Evolutionary conservation across 2,113 vertebrate species (phyloP), one percentile per base, ranked within the genome.

Genomic region (Trichechus manatus): DNA sequence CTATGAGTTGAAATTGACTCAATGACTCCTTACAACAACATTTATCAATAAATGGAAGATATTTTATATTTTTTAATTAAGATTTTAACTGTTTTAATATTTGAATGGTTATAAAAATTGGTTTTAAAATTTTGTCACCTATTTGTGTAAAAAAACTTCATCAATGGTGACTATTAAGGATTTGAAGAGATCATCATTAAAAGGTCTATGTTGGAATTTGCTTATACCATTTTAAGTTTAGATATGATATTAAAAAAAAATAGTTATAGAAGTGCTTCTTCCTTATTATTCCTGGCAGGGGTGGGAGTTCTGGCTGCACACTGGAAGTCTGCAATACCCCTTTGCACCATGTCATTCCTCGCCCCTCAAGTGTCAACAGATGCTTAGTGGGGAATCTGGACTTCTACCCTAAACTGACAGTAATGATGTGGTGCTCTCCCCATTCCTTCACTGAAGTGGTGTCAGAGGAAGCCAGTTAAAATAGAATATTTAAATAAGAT

Each of bases 31-130:
- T 10, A 53, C 50, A 53, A 53, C 50, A 53, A 53, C 50, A 53
- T 53, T 53, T 53, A 44, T 83, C 61, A 96, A 63, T 47, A 79
- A 84, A 36, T 50, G 8, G 9, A 72, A 75, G 25, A 63, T 0
- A 23, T 75, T 91, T 77, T 39, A 3, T 9, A 44, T 78, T 89
- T 9, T 22, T 27, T 92, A 59, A 64, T 27, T 68, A 42, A 84
- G n/a, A 61, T 72, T 92, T 92, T 78, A 82, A 56, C 25, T 79
- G 8, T 50, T 78, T 72, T 81, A 89, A 82, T 19, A 87, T 56
- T 63, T 87, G 11, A 82, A 72, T 39, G 11, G 5, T 56, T 85
- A 2, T 59, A 53, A 83, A 74, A 33, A 6, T 77, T 90, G 19
- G 39, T 82, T 97, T 89, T 77, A 93, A 92, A 70, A 27, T 79